Evolutionary conservation across 1,140 invertebrate species (phyloP).

Genomic region (Sweltsa coloradensis): DNA sequence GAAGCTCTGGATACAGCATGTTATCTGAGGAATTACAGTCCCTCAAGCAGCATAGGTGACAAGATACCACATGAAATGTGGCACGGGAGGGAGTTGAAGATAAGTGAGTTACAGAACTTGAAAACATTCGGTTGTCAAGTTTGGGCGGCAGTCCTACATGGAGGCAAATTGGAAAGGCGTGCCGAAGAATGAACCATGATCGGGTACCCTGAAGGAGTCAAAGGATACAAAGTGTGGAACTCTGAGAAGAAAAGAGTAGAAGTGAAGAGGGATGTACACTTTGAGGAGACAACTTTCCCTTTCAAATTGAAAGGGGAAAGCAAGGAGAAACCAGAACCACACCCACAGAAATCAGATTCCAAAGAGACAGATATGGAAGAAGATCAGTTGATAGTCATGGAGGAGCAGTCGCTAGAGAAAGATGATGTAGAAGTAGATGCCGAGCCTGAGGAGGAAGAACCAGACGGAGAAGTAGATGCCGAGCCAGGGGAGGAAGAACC

Average conservation of each 20-base stretch:
- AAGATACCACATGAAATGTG: background rate
- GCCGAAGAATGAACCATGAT: background rate
- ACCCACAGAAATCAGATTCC: too few relatives aligned
- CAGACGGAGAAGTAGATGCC: too few relatives aligned
- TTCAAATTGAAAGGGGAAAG: too few relatives aligned
- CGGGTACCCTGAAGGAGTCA: too few relatives aligned
- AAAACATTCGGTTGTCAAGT: background rate
- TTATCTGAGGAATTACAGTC: background rate
- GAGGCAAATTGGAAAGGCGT: background rate
- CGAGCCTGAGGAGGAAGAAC: too few relatives aligned
- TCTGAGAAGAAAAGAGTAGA: background rate
- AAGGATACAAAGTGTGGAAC: slow-evolving; percentile 1
- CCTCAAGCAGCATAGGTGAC: background rate
- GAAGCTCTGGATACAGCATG: background rate
- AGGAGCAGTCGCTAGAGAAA: too few relatives aligned
- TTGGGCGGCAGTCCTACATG: background rate
- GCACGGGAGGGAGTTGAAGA: background rate
- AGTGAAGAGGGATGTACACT: background rate
- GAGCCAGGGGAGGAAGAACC: too few relatives aligned
- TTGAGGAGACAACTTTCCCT: too few relatives aligned
- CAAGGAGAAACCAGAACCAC: too few relatives aligned
- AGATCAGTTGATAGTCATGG: too few relatives aligned
- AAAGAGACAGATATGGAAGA: too few relatives aligned
- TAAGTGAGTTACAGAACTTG: background rate
- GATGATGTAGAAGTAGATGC: background rate